Base-by-base conservation (phyloP, 2,888 invertebrate species). In the Eremobia ochroleuca region DNA sequence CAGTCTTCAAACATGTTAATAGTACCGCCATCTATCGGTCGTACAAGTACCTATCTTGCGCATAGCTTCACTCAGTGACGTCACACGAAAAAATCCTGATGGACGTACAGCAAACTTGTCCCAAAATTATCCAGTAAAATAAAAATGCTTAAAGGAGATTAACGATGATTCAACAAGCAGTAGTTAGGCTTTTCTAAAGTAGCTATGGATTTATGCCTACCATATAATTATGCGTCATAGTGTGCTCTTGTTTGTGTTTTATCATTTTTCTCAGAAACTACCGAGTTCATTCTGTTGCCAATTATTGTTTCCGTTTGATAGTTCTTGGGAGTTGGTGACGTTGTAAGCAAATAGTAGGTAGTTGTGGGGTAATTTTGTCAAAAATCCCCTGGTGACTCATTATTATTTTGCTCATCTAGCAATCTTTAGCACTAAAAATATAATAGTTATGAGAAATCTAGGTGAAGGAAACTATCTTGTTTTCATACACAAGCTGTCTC, bases 221-320 rank as follows among this genome's bases (percentile, higher is more conserved):
- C 81, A 40, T 4, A 25, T 21, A 52, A 9, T 0, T 43, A 43
- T 61, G 61, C 82, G 82, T 83, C 86, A 83, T 52, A 61, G n/a
- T 64, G 25, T 68, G n/a, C 34, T 58, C 46, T 73, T n/a, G 21
- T 70, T 84, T n/a, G 28, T 58, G 13, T 70, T 55, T 13, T 21
- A 31, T 46, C 1, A 4, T 4, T 58, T 34, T 76, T 77, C 77
- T 73, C 46, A 61, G 85, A 73, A 85, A 65, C 73, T 58, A 40
- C 64, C 37, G 55, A 28, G 40, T 65, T 25, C 4, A 15, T 68
- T 76, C 21, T 34, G 64, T 49, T 76, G 58, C 37, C 49, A 68
- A 71, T 71, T 64, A 52, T 49, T 40, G 52, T 28, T 61, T 40
- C 6, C 49, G 9, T 67, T 52, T 15, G 21, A 6, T 15, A 69